These are phyloP conservation scores for Engystomops pustulosus DNA, from an alignment of 2,113 vertebrate species.

Conservation along the genomic window DNA sequence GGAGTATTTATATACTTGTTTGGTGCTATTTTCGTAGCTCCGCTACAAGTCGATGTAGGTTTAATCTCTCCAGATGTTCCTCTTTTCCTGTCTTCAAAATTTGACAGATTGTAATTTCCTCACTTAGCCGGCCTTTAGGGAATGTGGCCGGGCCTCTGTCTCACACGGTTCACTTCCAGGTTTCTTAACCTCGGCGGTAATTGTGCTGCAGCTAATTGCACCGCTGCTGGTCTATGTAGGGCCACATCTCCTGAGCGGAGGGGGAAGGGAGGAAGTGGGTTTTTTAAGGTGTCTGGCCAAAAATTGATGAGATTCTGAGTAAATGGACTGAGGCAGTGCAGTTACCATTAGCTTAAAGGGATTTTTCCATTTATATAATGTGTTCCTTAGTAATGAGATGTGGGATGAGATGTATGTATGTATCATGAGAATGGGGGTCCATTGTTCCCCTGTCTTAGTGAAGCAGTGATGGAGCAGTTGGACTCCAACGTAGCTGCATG, in stretches of 20 bases:
- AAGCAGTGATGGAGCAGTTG: too few species aligned
- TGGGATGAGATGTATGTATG: too few species aligned
- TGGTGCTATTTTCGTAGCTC: background rate
- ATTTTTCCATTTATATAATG: too few species aligned
- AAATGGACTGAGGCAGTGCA: conserved; percentile 5
- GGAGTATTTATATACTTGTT: background rate
- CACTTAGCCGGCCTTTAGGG: conserved; percentile 27
- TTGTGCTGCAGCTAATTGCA: conserved; percentile 41
- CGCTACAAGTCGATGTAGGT: background rate
- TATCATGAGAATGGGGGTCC: too few species aligned
- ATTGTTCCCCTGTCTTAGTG: too few species aligned
- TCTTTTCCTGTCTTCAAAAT: conserved; percentile 47
- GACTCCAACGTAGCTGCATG: too few species aligned
- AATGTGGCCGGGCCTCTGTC: background rate
- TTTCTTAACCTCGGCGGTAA: conserved; percentile 32
- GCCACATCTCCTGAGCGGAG: background rate
- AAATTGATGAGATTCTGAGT: background rate
- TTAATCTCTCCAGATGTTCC: conserved; percentile 52
- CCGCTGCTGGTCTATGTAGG: conserved; percentile 15
- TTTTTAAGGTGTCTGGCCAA: background rate
- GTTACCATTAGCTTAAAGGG: background rate
- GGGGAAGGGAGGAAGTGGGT: background rate
- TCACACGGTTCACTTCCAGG: conserved; percentile 44
- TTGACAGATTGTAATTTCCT: conserved; percentile 53
- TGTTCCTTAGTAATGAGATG: too few species aligned